Base-by-base conservation (phyloP, 1,140 invertebrate species). In the Diachasma alloeum region DNA sequence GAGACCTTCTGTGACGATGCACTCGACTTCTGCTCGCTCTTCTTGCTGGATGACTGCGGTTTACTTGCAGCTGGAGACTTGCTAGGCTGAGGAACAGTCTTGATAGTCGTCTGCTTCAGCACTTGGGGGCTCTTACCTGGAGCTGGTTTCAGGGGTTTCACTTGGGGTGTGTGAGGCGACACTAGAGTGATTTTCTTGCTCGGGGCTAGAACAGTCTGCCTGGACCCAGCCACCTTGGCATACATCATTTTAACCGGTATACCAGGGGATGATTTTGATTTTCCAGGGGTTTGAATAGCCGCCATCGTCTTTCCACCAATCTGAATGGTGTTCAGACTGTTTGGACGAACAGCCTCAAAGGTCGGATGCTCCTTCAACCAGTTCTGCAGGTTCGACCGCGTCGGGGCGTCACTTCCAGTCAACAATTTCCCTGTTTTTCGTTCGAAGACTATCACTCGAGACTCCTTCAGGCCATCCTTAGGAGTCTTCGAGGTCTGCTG, bases 341-440 rank as follows among this genome's bases (percentile, higher is more conserved):
- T 93, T 0, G 95, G 92, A 75, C 93, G 91, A 0, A 96, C 90
- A 0, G 96, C 93, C 89, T 97, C 95, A 89, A 93, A 98, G 0
- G 94, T 94, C 15, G 96, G 96, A 92, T 98, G 94, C 75, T 94
- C 93, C 84, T 94, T 93, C 8, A 98, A 88, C 96, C 96, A 98
- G 10, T 92, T 90, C 83, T 94, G 93, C 9, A 98, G 89, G 86
- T 94, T 95, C 26, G 92, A 91, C 22, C 93, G 91, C 17, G 93
- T 94, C 4, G 96, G 97, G 63, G 96, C 96, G 83, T 93, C 93
- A 0, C 92, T 88, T 26, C 90, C 92, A 0, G 93, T 93, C 39
- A 97, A 86, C 66, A 96, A 89, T 82, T 92, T 94, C 6, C 96
- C 96, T 44, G 92, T 94, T 85, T 93, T 93, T 73, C 93, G 91